Conservation (phyloP, 2,888 invertebrate genomes). For the Cephus runcator region DNA sequence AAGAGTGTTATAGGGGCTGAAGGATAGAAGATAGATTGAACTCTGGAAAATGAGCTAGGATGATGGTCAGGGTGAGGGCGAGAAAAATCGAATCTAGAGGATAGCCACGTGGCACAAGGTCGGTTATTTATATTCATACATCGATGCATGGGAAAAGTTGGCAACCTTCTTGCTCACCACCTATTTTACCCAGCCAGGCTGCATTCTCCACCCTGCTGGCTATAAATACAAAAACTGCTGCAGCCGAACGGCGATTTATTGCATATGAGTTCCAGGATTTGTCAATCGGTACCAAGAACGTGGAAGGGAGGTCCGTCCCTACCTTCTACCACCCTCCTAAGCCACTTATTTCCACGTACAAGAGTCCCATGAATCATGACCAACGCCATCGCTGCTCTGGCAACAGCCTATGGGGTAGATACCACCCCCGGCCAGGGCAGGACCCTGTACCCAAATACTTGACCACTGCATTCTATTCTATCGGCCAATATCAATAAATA, state of each 20-base stretch:
- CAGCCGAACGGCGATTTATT: conserved; percentile 56
- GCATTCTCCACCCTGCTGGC: conserved; percentile 35
- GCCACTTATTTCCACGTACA: conserved; percentile 42
- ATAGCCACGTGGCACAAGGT: neutral
- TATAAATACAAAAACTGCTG: conserved; percentile 51
- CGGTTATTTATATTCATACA: conserved; percentile 52
- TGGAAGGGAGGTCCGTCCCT: too few relatives aligned
- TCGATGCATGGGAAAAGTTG: conserved; percentile 53
- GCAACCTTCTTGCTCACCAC: conserved; percentile 35
- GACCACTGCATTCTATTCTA: too few relatives aligned
- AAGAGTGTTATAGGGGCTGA: too few relatives aligned
- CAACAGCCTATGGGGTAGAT: too few relatives aligned
- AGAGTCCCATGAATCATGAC: conserved; percentile 40
- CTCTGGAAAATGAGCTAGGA: neutral
- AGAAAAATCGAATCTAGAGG: neutral
- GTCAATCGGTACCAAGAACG: conserved; percentile 48
- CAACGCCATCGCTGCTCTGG: neutral
- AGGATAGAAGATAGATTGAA: too few relatives aligned
- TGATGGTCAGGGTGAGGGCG: neutral
- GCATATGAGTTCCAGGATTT: conserved; percentile 63
- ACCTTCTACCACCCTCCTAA: conserved; percentile 8
- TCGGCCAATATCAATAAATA: too few relatives aligned
- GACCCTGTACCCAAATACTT: too few relatives aligned
- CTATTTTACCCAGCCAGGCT: conserved; percentile 24
- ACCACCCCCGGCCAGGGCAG: too few relatives aligned